Conservation (phyloP, 23 tunicate genomes). For the Phallusia fumigata region DNA sequence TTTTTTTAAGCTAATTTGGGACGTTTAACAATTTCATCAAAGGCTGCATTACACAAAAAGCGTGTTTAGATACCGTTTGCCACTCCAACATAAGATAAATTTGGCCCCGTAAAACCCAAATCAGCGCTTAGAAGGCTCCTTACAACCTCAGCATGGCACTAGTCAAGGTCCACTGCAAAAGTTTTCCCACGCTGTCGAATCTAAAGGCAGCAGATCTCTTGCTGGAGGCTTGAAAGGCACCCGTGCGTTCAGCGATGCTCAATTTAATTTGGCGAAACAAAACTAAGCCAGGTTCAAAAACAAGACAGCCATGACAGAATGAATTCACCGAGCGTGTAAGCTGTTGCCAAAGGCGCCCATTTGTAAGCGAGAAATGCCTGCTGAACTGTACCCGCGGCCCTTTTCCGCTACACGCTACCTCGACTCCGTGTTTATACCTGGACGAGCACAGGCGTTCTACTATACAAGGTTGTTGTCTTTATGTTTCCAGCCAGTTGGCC, state of each 20-base stretch:
- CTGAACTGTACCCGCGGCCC: conserved; percentile 7
- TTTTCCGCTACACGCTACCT: conserved; percentile 36
- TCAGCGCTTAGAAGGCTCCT: not conserved
- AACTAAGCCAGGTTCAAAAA: conserved; percentile 18
- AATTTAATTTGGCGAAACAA: conserved; percentile 42
- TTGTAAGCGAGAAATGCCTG: not conserved
- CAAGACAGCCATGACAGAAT: conserved; percentile 6
- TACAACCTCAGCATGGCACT: not conserved
- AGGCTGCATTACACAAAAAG: too few relatives aligned
- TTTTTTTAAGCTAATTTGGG: too few relatives aligned
- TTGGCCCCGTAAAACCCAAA: too few relatives aligned
- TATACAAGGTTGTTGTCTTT: not conserved
- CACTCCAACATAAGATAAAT: too few relatives aligned
- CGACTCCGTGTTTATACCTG: conserved; percentile 16
- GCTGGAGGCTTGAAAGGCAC: not conserved
- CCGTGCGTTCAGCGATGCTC: conserved; percentile 35
- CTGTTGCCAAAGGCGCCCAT: conserved; percentile 1
- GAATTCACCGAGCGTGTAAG: not conserved
- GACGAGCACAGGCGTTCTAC: not conserved
- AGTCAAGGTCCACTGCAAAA: conserved; percentile 1
- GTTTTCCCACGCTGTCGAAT: not conserved
- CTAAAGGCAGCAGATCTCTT: not conserved
- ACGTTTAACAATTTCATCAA: too few relatives aligned
- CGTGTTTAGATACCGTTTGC: too few relatives aligned
- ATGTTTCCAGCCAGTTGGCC: not conserved